Evolutionary conservation across 1,140 invertebrate species (phyloP), one percentile per base, ranked within the genome.

Genomic region (Bombyx mori): DNA sequence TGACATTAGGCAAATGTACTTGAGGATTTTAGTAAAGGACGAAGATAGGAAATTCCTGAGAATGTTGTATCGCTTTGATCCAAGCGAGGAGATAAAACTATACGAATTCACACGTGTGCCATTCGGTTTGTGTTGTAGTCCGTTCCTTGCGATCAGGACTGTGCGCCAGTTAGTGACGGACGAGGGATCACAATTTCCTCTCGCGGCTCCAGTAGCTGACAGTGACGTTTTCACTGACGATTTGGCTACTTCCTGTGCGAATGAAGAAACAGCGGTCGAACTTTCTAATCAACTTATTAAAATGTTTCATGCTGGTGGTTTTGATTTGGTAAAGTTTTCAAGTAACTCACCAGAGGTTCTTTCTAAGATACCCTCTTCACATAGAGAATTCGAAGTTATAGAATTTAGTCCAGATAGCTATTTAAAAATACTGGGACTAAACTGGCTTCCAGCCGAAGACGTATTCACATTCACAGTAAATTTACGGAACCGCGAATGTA

Each of bases 311-410:
- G 43, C 63, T 18, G 69, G 62, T 8, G 59, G 68, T 7, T 82
- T 71, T 51, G 42, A 66, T 22, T 58, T 76, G 12, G 52, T 50
- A 1, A 77, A 78, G 47, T 76, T 74, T 47, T 63, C 73, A 1
- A 72, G 68, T 54, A 81, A 82, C 54, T 65, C 62, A 12, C 50
- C 44, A 1, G 51, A 57, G 8, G 18, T 65, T 5, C 18, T 65
- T 9, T n/a, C 12, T 10, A 42, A 10, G 18, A 54, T 65, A 42
- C 60, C 63, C 0, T 8, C 12, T 8, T 47, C 44, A 9, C 48
- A 53, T 48, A 53, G 54, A 5, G 7, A 44, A 35, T 49, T 52
- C 4, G 42, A 49, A 8, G 55, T 12, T 8, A 52, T 61, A 7
- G 47, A 66, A 49, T 63, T 66, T 50, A 50, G 49, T 8, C 43